Evolutionary conservation across 2,888 invertebrate genomes (phyloP), one percentile per base, ranked within the genome.

Genomic region (Agrochola circellaris): DNA sequence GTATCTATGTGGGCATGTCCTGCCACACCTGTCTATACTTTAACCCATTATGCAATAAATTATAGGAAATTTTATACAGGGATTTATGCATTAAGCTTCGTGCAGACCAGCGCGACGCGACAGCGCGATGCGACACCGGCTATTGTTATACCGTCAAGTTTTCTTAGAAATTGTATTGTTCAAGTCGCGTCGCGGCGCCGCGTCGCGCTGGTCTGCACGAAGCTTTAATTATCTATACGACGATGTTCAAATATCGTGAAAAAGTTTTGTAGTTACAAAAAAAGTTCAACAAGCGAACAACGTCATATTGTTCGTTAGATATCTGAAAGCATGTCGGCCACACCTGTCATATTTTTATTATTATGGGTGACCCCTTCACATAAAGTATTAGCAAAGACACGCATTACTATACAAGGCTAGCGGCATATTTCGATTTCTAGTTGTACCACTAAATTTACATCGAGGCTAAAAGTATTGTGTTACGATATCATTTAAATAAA

Each of bases 401-500:
- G 54, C 30, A 9, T 58, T 30, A 64, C 34, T 75, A 69, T 67
- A 76, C 48, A 80, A 84, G 73, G 70, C 62, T 58, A 17, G 60
- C 20, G 4, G 56, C 67, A 64, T 79, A 62, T 78, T 70, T 23
- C 62, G 66, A 62, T 73, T 67, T 71, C 0, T 42, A 64, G 48
- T 69, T 34, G 65, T 26, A 56, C 0, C 51, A 67, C 20, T 75
- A 67, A 78, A 84, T 72, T 76, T 13, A 34, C 45, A 56, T 79
- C 70, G 76, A 83, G 79, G 84, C 8, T 76, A 65, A 82, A 83
- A 23, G 80, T 87, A 82, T 87, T 79, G 71, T 61, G 38, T 88
- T 88, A 82, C 77, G 77, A 73, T 26, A 66, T 75, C 51, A 88
- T 84, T 86, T 80, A 56, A 84, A 87, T 81, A 86, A 81, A 86